phyloP scores from a whole-genome alignment of 2,888 invertebrate genomes.

The Girardia tigrina region DNA sequence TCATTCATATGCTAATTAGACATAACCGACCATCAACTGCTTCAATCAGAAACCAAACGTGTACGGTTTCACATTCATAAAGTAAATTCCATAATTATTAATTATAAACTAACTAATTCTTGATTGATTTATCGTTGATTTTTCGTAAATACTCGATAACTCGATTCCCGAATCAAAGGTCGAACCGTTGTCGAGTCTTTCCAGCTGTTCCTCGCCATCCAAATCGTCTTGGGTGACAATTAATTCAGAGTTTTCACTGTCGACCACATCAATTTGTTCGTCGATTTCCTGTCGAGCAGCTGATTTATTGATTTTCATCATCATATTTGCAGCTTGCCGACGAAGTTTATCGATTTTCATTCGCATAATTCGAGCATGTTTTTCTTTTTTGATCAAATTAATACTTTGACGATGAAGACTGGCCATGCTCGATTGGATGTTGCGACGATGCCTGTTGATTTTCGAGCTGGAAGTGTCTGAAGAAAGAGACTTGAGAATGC shows the following conservation, averaged over 20 bases:
- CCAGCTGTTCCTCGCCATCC: conserved; percentile 15
- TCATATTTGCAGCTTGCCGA: neutral
- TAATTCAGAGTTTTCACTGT: conserved; percentile 9
- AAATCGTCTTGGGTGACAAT: conserved; percentile 10
- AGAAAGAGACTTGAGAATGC: neutral
- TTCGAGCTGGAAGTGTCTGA: neutral
- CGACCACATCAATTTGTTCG: conserved; percentile 9
- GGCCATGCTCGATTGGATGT: neutral
- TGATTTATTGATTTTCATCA: neutral
- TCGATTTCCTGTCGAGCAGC: neutral
- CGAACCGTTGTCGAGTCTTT: neutral
- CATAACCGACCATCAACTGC: conserved; percentile 20
- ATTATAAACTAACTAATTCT: neutral
- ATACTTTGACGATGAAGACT: conserved; percentile 9
- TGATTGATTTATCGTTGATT: conserved; percentile 4
- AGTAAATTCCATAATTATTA: neutral
- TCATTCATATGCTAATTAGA: conserved; percentile 14
- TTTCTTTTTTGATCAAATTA: conserved; percentile 1
- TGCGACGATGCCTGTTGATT: neutral
- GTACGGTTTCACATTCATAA: neutral
- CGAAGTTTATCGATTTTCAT: conserved; percentile 17
- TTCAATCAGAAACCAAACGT: conserved; percentile 20
- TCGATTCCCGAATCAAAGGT: neutral
- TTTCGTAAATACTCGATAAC: neutral
- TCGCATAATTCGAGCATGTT: neutral